Conservation (phyloP, 2,797 vertebrate genomes). For the Halcyon chelicuti region DNA sequence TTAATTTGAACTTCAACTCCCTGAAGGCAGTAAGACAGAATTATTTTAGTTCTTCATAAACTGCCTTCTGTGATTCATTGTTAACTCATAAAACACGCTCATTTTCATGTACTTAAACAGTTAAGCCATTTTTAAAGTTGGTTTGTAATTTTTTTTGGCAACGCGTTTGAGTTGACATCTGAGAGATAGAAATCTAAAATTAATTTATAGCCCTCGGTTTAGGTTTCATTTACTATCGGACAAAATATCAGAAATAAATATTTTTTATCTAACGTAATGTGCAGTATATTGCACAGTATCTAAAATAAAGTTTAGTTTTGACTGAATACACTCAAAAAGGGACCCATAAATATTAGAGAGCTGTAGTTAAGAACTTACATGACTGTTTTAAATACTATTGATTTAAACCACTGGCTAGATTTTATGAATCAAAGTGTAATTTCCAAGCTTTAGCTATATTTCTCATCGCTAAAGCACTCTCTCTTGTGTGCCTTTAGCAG, state of each 20-base stretch:
- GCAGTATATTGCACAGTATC: conserved; percentile 51
- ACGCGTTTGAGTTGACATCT: conserved; percentile 73
- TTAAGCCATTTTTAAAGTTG: conserved; percentile 73
- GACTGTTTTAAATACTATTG: conserved; percentile 89
- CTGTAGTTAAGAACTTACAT: conserved; percentile 84
- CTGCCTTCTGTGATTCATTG: conserved; percentile 80
- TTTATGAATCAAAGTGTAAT: conserved; percentile 87
- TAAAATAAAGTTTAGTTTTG: conserved; percentile 78
- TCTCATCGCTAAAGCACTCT: conserved; percentile 82
- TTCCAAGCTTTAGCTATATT: conserved; percentile 83
- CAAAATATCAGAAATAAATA: conserved; percentile 71
- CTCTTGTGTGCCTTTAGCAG: conserved; percentile 86
- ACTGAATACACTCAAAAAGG: conserved; percentile 76
- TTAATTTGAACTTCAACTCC: conserved; percentile 81
- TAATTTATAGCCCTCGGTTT: conserved; percentile 59
- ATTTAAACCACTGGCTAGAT: conserved; percentile 86
- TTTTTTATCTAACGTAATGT: conserved; percentile 65
- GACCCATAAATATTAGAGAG: conserved; percentile 80
- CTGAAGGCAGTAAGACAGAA: conserved; percentile 78
- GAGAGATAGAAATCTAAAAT: conserved; percentile 74
- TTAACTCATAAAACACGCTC: conserved; percentile 78
- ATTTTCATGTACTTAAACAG: conserved; percentile 74
- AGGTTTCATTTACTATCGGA: conserved; percentile 46
- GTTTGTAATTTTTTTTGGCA: conserved; percentile 67
- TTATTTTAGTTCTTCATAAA: conserved; percentile 79